phyloP scores from a whole-genome alignment of 2,113 vertebrate genomes.

The Sarotherodon lohbergeri region DNA sequence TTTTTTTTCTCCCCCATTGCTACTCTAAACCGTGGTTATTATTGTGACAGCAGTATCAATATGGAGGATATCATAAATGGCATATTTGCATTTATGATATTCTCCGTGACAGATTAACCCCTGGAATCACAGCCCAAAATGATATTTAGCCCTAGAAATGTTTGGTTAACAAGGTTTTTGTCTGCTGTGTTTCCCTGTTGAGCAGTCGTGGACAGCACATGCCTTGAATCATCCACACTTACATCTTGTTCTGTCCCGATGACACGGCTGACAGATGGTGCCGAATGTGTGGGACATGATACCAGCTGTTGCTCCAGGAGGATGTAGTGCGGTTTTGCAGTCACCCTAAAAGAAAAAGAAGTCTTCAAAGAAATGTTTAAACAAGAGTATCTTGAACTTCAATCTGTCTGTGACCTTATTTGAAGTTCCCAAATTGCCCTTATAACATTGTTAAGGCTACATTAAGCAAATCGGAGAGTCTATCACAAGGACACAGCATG shows the following conservation, averaged over 20 bases:
- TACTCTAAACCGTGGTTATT: background rate
- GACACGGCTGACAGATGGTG: slow-evolving; percentile 64
- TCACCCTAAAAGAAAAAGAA: background rate
- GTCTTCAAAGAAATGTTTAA: background rate
- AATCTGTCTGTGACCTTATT: background rate
- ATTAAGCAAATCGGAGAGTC: background rate
- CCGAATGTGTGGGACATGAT: slow-evolving; percentile 57
- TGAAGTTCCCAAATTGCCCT: background rate
- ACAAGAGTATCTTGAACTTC: background rate
- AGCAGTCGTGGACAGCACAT: slow-evolving; percentile 36
- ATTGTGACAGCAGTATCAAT: background rate
- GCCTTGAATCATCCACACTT: slow-evolving; percentile 63
- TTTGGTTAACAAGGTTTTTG: background rate
- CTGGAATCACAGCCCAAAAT: background rate
- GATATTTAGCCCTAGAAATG: background rate
- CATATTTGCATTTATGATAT: background rate
- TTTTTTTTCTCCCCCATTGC: background rate
- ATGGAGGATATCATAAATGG: background rate
- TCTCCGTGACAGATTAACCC: background rate
- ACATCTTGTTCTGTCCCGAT: slow-evolving; percentile 56
- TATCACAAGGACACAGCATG: background rate
- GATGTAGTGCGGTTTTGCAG: background rate
- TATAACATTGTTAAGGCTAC: background rate
- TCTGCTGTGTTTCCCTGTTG: slow-evolving; percentile 13
- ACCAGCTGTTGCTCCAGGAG: slow-evolving; percentile 60